Evolutionary conservation across 1,140 invertebrate species (phyloP).

Genomic region (Drosophila funebris): DNA sequence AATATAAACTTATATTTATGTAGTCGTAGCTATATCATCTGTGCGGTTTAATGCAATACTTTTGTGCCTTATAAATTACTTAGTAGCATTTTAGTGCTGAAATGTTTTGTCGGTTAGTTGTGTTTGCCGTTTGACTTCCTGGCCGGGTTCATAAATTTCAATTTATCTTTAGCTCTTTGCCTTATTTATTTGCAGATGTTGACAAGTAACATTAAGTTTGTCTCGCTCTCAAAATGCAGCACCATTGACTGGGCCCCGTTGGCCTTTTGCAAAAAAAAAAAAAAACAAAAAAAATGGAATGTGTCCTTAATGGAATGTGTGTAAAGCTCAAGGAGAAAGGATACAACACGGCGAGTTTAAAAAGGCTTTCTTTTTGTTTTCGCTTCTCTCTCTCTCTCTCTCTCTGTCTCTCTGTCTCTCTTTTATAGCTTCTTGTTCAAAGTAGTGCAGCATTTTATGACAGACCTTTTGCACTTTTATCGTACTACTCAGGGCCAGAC

Average conservation of each 20-base stretch:
- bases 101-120: constrained; percentile 58
- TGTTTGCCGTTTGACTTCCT: constrained; percentile 56
- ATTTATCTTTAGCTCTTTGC: constrained; percentile 62
- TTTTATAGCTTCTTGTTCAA: constrained; percentile 6
- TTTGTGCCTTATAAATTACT: constrained; percentile 70
- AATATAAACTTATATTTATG: constrained; percentile 25
- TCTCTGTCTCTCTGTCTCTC: background rate
- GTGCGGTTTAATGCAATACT: constrained; percentile 48
- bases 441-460: constrained; percentile 48
- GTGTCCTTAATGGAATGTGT: constrained; percentile 42
- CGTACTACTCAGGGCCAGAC: constrained; percentile 13
- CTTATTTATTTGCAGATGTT: constrained; percentile 74
- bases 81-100: constrained; percentile 61
- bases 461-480: constrained; percentile 42
- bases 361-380: constrained; percentile 21
- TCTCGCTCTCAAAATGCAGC: background rate
- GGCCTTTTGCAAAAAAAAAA: background rate
- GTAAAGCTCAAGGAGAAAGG: constrained; percentile 17
- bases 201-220: constrained; percentile 55
- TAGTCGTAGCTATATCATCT: constrained; percentile 46
- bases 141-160: constrained; percentile 74
- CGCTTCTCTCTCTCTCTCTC: background rate
- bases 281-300: no score
- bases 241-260: background rate
- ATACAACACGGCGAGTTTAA: constrained; percentile 20